Percentiles rank a stretch among this genome's conserved stretches.
phyloP scores from a whole-genome alignment of 2,888 invertebrate genomes.

The Noctua pronuba region DNA sequence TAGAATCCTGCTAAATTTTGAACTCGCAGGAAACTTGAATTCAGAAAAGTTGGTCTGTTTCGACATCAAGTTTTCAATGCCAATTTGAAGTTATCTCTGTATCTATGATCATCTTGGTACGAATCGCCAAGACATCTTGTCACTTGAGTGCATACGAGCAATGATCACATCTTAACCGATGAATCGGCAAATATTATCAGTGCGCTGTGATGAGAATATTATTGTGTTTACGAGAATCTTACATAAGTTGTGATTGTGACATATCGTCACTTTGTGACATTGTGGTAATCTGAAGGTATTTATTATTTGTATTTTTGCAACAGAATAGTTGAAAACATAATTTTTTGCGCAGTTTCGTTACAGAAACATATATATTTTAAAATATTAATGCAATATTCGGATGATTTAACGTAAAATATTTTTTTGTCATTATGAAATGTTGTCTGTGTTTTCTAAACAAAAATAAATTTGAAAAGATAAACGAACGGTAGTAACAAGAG shows the following conservation, averaged over 20 bases:
- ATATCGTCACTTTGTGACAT: slow-evolving; percentile 27
- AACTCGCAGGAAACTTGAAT: not conserved
- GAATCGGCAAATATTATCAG: slow-evolving; percentile 1
- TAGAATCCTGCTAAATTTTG: not conserved
- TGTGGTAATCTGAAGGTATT: slow-evolving; percentile 17
- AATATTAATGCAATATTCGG: too few species aligned
- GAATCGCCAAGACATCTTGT: slow-evolving; percentile 30
- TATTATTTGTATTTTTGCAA: not conserved
- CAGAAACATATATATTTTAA: too few species aligned
- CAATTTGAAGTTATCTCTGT: not conserved
- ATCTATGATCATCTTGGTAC: not conserved
- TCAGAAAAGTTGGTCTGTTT: not conserved
- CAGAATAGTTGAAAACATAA: not conserved
- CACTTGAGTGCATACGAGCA: slow-evolving; percentile 22
- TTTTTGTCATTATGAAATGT: too few species aligned
- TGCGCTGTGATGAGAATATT: slow-evolving; percentile 14
- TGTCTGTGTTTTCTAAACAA: too few species aligned
- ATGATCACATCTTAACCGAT: slow-evolving; percentile 9
- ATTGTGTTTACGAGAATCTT: slow-evolving; percentile 20
- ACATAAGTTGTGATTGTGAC: slow-evolving; percentile 29
- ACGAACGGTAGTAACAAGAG: not conserved
- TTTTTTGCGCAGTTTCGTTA: too few species aligned
- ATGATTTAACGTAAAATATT: too few species aligned
- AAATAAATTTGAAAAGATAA: not conserved
- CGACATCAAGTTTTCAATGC: not conserved